A percentile compares a stretch with the other conserved stretches of the same genome.
phyloP scores from a whole-genome alignment of 2,797 vertebrate genomes.

The Catamblyrhynchus diadema region DNA sequence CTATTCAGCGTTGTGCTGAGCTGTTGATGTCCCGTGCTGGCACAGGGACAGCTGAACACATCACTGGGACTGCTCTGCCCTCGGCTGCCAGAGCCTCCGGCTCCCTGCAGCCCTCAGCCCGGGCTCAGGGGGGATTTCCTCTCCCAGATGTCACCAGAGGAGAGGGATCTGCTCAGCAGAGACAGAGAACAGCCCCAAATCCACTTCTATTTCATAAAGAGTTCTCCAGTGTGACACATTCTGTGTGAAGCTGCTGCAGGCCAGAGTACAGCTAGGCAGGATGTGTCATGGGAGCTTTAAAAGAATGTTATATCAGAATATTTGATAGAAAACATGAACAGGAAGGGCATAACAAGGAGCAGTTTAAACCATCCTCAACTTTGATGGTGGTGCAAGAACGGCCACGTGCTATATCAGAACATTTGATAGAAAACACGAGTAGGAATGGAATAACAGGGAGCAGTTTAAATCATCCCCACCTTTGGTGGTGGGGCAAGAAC shows the following conservation, averaged over 20 bases:
- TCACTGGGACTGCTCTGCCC: neutral
- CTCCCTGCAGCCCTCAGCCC: neutral
- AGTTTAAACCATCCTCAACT: neutral
- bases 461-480: neutral
- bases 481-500: no score
- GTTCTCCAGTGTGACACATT: rapidly evolving
- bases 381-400: neutral
- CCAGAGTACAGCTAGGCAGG: neutral
- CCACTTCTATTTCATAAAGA: neutral
- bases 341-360: neutral
- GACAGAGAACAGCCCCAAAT: neutral
- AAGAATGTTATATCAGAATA: no score
- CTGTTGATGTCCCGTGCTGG: constrained; percentile 42
- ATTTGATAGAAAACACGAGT: rapidly evolving
- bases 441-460: neutral
- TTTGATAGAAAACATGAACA: rapidly evolving
- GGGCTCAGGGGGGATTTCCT: neutral
- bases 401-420: neutral
- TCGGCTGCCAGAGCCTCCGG: neutral
- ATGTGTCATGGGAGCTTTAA: no score
- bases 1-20: constrained; percentile 6
- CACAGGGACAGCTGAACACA: neutral
- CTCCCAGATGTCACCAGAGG: neutral
- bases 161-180: neutral
- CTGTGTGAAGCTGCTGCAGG: neutral